These are phyloP conservation scores for Melanitta fusca DNA, from an alignment of 2,797 vertebrate species.

Conservation along the genomic window DNA sequence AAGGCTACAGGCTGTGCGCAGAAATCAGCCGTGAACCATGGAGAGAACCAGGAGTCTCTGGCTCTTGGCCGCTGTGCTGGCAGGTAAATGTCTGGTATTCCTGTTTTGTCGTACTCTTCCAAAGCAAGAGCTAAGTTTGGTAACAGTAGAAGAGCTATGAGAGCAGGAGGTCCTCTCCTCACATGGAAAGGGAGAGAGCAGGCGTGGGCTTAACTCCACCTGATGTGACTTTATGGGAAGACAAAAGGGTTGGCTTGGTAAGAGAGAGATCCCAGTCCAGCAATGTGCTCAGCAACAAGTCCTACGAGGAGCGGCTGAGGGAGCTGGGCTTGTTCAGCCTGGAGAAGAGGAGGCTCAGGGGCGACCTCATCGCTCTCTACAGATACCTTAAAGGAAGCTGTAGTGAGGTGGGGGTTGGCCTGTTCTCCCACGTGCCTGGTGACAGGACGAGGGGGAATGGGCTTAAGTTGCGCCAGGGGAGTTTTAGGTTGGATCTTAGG, in stretches of 20 bases:
- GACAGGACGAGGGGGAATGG: no score
- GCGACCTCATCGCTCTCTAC: no score
- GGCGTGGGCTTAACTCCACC: neutral
- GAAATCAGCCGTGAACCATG: neutral
- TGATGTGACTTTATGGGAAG: neutral
- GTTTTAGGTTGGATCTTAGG: no score
- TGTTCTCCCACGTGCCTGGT: no score
- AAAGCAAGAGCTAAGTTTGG: neutral
- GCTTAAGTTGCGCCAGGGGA: no score
- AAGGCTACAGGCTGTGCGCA: neutral
- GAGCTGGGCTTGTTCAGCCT: no score
- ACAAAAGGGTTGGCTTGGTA: neutral
- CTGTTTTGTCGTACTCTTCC: neutral
- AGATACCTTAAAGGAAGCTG: no score
- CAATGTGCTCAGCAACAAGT: no score
- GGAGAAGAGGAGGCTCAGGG: no score
- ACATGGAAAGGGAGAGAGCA: neutral
- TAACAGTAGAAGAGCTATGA: fast-evolving
- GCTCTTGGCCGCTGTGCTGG: neutral
- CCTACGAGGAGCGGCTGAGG: no score
- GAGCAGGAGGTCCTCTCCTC: fast-evolving
- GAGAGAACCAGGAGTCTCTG: neutral
- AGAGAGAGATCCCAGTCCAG: neutral
- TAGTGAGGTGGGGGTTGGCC: no score
- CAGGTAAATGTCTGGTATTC: neutral